Conservation (phyloP, 2,888 invertebrate species). For the Prostheceraeus crozeri region DNA sequence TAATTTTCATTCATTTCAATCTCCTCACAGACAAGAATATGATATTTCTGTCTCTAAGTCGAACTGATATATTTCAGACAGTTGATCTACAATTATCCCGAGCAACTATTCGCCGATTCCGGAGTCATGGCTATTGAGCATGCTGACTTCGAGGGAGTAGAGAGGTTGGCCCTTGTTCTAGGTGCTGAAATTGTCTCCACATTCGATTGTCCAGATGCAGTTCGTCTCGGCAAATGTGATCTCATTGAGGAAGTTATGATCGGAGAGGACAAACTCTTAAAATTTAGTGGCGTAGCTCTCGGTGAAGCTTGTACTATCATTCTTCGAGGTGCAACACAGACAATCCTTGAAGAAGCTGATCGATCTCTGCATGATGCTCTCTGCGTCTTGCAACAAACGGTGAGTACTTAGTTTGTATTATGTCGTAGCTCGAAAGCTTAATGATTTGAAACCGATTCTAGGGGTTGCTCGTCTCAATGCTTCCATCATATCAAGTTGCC, state of each 20-base stretch:
- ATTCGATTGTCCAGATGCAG: constrained; percentile 82
- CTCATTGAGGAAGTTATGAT: constrained; percentile 96
- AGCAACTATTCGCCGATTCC: constrained; percentile 95
- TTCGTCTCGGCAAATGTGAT: constrained; percentile 85
- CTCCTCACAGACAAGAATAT: background rate
- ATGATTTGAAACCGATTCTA: constrained; percentile 4
- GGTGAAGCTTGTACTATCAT: constrained; percentile 96
- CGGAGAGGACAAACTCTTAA: constrained; percentile 86
- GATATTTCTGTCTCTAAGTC: constrained; percentile 29
- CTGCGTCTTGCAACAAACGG: constrained; percentile 88
- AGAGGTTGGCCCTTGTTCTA: constrained; percentile 80
- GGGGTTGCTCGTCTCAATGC: no score
- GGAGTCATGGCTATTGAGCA: constrained; percentile 99
- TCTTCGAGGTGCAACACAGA: constrained; percentile 92
- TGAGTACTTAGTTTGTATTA: constrained; percentile 80
- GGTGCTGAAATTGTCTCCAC: constrained; percentile 93
- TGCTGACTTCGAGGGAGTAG: constrained; percentile 98
- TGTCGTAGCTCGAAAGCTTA: constrained; percentile 68
- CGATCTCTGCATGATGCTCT: constrained; percentile 94
- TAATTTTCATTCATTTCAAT: no score
- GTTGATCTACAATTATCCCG: constrained; percentile 98
- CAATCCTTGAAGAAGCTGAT: constrained; percentile 96
- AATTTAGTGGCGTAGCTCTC: constrained; percentile 65
- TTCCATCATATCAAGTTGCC: no score
- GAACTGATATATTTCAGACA: constrained; percentile 67